These are phyloP conservation scores for Orthosia gracilis DNA, from an alignment of 2,888 invertebrate genomes.

Conservation along the genomic window DNA sequence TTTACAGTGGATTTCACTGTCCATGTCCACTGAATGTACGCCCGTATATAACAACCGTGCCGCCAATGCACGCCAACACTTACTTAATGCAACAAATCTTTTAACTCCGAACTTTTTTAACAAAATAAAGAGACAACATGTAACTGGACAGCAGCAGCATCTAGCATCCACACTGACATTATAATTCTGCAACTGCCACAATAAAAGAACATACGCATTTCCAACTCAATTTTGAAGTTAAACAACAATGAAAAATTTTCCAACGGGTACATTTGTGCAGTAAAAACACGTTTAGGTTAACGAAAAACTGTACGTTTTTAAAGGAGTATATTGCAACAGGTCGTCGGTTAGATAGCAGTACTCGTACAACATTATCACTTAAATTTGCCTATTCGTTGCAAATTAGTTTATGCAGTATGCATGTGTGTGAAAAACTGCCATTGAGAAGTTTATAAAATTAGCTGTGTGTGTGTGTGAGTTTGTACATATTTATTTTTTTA, in stretches of 20 bases:
- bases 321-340: constrained; percentile 50
- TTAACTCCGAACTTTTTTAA: constrained; percentile 2
- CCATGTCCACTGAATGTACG: background rate
- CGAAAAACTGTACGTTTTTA: constrained; percentile 34
- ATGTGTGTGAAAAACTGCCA: constrained; percentile 18
- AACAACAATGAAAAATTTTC: too few relatives aligned
- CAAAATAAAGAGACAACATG: constrained; percentile 19
- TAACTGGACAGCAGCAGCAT: constrained; percentile 10
- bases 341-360: constrained; percentile 24
- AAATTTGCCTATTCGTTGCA: constrained; percentile 49
- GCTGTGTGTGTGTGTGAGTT: too few relatives aligned
- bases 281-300: too few relatives aligned
- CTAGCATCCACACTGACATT: constrained; percentile 17
- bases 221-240: constrained; percentile 46
- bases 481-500: too few relatives aligned
- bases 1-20: background rate
- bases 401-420: constrained; percentile 19
- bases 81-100: constrained; percentile 14
- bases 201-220: constrained; percentile 29
- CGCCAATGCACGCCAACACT: background rate
- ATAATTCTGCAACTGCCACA: constrained; percentile 13
- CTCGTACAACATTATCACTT: constrained; percentile 34
- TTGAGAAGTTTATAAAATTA: background rate
- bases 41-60: background rate
- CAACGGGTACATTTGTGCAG: too few relatives aligned